Evolutionary conservation across 1,140 invertebrate species (phyloP), one percentile per base, ranked within the genome.

Genomic region (Penaeus chinensis): DNA sequence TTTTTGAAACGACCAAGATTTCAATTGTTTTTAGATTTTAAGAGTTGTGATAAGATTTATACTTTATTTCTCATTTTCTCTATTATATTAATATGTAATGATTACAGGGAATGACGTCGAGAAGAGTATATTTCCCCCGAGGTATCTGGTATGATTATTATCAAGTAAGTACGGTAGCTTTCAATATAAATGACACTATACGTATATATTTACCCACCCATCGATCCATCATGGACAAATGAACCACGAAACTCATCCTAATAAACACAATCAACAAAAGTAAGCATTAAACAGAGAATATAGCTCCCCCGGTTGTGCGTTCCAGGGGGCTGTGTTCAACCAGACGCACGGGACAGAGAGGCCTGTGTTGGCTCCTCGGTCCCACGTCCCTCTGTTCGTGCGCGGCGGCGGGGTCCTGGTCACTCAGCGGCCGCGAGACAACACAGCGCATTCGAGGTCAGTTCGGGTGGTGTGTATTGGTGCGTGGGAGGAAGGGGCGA

Each of bases 361-460:
- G 13, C 37, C 90, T 84, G 69, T 82, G 22, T 37, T 11, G 19
- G 86, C 86, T 5, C 82, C 84, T 2, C 65, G 27, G 0, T 10
- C 66, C 22, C 77, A 87, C 32, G 65, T 90, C 61, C 89, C 89
- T 2, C 66, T 90, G 63, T 90, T 74, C 66, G 66, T 89, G 63
- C 89, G 92, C 37, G 93, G 92, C n/a, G 93, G 93, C 8, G 90
- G 91, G 84, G 91, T 93, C 42, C 69, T 93, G 4, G 92, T 92
- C 13, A 90, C 91, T n/a, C 93, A 93, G 87, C 89, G 85, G 20
- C 91, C 91, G 42, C 92, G 91, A 62, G 92, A 91, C 85, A 93
- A 92, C 66, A 90, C 90, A 32, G 69, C 66, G 60, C 54, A 80
- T 0, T 85, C 89, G 22, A 89, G 90, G 81, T 85, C 3, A 81